Base-by-base conservation (phyloP, 2,113 vertebrate genomes). In the Lagopus leucura region DNA sequence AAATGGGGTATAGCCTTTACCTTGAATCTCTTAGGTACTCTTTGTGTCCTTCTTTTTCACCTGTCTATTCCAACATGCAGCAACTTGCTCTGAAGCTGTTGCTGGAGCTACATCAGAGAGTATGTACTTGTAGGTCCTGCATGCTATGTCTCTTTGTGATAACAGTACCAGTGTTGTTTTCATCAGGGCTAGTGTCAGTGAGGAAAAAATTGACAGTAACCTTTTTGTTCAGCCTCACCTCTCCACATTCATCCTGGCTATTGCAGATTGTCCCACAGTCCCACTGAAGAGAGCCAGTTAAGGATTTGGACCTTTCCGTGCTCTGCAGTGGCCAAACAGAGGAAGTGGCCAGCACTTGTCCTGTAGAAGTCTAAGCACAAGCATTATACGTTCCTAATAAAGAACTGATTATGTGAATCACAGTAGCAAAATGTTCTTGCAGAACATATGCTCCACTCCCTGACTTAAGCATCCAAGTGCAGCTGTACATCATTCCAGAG, bases 391-490 rank as follows among this genome's bases (percentile, higher is more conserved):
- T 82, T 94, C 76, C 90, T 71, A 86, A 81, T 92, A 93, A 94
- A 93, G 30, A 15, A 94, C 36, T 10, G 42, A 90, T 79, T 86
- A 54, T 94, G 82, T 90, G 91, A 96, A 91, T 80, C 79, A 95
- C 81, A 86, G 96, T 81, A 95, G 95, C 88, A 86, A 94, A 95
- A 86, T 58, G 38, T 88, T 92, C 86, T 87, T 80, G 61, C 76
- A 85, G 50, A 85, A 21, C 93, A 55, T 42, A 82, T 78, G 58
- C 22, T 52, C 81, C 81, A 82, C 66, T 95, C 89, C 77, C 86
- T 89, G 40, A 34, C 34, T 76, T 50, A 34, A 78, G 63, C 5
- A 0, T 96, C 64, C 73, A 82, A 92, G 50, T 27, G 72, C 16
- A 7, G 19, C 74, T 71, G 55, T 91, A 82, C 36, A 69, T 92